These are phyloP conservation scores for Barnardius zonarius DNA, from an alignment of 2,113 vertebrate species.

Conservation along the genomic window DNA sequence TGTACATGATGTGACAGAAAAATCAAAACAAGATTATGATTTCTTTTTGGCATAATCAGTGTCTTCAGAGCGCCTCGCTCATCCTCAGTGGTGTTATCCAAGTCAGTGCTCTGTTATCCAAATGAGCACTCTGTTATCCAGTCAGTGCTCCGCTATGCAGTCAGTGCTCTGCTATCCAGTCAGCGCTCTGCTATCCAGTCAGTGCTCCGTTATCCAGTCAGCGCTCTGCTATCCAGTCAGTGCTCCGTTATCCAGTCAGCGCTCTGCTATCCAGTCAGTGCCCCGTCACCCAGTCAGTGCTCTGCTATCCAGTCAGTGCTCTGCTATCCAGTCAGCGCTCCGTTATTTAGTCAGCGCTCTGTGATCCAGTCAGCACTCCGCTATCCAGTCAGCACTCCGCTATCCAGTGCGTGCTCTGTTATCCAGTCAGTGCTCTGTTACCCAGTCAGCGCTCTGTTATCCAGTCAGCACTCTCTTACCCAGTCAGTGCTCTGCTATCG, in stretches of 20 bases:
- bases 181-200: too few relatives aligned
- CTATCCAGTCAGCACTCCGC: accelerated
- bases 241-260: accelerated
- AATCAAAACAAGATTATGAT: constrained; percentile 20
- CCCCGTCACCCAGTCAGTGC: accelerated
- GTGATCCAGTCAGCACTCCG: not conserved
- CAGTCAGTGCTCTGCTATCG: not conserved
- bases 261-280: accelerated
- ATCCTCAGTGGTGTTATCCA: not conserved
- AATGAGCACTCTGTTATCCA: too few relatives aligned
- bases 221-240: too few relatives aligned
- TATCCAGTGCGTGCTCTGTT: not conserved
- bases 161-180: too few relatives aligned
- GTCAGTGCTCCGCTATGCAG: too few relatives aligned
- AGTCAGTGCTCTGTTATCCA: not conserved
- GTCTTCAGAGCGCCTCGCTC: not conserved
- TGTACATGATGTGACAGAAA: constrained; percentile 39
- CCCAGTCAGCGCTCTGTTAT: too few relatives aligned
- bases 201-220: too few relatives aligned
- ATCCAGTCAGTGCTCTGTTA: accelerated
- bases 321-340: accelerated
- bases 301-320: too few relatives aligned
- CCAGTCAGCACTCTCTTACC: too few relatives aligned
- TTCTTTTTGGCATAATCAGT: not conserved
- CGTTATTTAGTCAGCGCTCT: accelerated